These are phyloP conservation scores for Isichthys henryi DNA, from an alignment of 2,113 vertebrate genomes.

Conservation along the genomic window DNA sequence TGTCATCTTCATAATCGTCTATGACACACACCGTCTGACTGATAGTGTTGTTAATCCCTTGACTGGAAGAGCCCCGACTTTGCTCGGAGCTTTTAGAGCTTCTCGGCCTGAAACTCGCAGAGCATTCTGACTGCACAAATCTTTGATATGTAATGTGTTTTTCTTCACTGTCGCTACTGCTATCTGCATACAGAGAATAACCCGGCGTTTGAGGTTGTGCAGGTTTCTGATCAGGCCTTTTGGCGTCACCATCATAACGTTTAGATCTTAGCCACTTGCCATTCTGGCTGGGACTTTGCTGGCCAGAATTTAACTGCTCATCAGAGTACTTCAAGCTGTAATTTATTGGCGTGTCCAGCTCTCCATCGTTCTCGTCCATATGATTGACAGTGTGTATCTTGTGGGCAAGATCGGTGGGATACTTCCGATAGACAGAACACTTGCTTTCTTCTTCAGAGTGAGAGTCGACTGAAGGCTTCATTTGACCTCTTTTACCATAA, in stretches of 20 bases:
- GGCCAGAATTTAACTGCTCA: conserved; percentile 91
- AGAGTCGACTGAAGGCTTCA: conserved; percentile 82
- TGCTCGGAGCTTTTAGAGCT: conserved; percentile 64
- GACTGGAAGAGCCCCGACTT: conserved; percentile 56
- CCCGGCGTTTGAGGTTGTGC: conserved; percentile 60
- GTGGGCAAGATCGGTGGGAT: conserved; percentile 90
- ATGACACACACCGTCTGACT: conserved; percentile 70
- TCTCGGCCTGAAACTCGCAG: conserved; percentile 67
- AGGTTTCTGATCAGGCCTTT: conserved; percentile 70
- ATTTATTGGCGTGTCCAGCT: conserved; percentile 95
- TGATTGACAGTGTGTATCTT: conserved; percentile 98
- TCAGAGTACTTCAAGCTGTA: conserved; percentile 98
- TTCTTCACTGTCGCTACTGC: conserved; percentile 58
- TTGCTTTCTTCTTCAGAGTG: conserved; percentile 84
- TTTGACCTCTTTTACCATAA: conserved; percentile 91
- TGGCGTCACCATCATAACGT: conserved; percentile 73
- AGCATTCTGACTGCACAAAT: conserved; percentile 68
- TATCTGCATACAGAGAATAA: conserved; percentile 61
- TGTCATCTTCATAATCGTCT: conserved; percentile 71
- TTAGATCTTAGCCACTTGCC: conserved; percentile 80
- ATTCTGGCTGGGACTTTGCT: conserved; percentile 85
- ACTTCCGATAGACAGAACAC: conserved; percentile 89
- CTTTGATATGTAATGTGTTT: conserved; percentile 68
- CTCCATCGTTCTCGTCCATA: conserved; percentile 91
- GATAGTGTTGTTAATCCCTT: conserved; percentile 70